Conservation (phyloP, 2,113 vertebrate genomes). For the Tachycineta bicolor region DNA sequence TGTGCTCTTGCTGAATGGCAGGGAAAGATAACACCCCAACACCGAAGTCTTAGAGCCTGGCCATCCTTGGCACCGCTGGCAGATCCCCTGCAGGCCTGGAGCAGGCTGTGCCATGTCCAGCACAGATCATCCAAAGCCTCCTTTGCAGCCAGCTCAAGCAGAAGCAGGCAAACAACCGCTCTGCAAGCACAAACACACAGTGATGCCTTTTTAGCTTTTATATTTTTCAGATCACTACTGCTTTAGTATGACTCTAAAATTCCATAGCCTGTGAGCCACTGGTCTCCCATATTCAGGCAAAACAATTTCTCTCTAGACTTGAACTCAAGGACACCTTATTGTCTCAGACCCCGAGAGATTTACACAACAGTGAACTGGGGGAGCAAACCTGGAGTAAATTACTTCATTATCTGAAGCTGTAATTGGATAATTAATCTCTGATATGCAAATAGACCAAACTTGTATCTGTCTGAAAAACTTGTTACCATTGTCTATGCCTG, state of each 20-base stretch:
- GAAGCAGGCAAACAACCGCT: background rate
- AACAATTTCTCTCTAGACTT: background rate
- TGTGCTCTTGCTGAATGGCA: background rate
- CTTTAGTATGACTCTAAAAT: background rate
- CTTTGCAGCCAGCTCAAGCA: background rate
- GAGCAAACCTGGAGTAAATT: background rate
- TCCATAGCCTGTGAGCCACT: background rate
- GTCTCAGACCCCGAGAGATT: rapidly evolving
- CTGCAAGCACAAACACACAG: background rate
- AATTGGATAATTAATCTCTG: background rate
- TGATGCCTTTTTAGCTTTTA: background rate
- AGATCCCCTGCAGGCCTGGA: background rate
- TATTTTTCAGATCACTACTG: background rate
- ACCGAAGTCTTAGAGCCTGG: background rate
- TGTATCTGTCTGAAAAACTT: background rate
- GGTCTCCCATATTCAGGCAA: background rate
- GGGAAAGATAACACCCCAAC: background rate
- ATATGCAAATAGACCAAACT: background rate
- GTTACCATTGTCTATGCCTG: rapidly evolving
- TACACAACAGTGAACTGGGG: background rate
- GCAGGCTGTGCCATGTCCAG: background rate
- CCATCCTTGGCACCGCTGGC: background rate
- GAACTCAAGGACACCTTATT: background rate
- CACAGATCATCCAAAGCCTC: background rate
- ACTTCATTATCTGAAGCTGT: background rate